phyloP scores from a whole-genome alignment of 2,797 vertebrate genomes.

The Melanotaenia maccullochi region DNA sequence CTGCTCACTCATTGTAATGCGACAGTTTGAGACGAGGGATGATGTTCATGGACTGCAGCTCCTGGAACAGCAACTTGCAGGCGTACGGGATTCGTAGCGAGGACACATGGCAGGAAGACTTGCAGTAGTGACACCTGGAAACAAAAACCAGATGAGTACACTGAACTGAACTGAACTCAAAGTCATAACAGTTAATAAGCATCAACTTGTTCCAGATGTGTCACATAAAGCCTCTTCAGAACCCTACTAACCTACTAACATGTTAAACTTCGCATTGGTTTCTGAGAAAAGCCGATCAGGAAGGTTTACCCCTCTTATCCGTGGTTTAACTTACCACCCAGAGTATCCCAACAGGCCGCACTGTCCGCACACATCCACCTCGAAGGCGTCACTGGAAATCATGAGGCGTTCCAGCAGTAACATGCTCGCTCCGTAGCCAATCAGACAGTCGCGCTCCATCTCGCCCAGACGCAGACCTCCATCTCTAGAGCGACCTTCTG shows the following conservation, averaged over 20 bases:
- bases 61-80: constrained; percentile 98
- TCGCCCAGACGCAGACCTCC: constrained; percentile 97
- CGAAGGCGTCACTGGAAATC: constrained; percentile 99
- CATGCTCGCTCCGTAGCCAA: constrained; percentile 99
- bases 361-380: constrained; percentile 97
- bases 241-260: not conserved
- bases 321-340: constrained; percentile 87
- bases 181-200: not conserved
- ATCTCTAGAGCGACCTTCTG: constrained; percentile 96
- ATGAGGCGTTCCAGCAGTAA: constrained; percentile 95
- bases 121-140: constrained; percentile 97
- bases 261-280: not conserved
- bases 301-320: not conserved
- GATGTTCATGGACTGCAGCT: constrained; percentile 99
- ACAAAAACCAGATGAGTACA: constrained; percentile 3
- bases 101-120: constrained; percentile 96
- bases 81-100: constrained; percentile 97
- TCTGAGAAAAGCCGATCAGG: not conserved
- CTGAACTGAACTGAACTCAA: not conserved
- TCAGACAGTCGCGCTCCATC: constrained; percentile 98
- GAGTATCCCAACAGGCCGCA: constrained; percentile 97
- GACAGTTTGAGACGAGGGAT: constrained; percentile 95
- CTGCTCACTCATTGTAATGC: constrained; percentile 92
- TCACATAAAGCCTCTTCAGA: not conserved
- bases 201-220: not conserved